Base-by-base conservation (phyloP, 1,140 invertebrate species). In the Macrocentrus cingulum region DNA sequence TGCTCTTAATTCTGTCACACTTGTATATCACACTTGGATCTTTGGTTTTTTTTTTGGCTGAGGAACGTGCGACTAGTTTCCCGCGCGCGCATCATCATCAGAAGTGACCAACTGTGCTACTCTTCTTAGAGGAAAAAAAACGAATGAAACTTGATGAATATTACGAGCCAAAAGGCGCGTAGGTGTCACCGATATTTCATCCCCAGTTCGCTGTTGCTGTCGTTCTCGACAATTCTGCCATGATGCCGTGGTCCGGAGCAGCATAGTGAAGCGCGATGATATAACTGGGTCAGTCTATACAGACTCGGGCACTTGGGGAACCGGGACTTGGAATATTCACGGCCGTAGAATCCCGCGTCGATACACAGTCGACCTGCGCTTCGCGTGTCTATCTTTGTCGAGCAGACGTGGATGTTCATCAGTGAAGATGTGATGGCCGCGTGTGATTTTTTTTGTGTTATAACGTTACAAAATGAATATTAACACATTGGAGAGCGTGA, bases 321-420 rank as follows among this genome's bases (percentile, higher is more conserved):
- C 37, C 39, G 19, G 15, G 25, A 7, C 9, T 41, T 5, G 23
- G n/a, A n/a, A 41, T 58, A 58, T 58, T 51, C 56, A 44, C 48
- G 48, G 56, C 36, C 48, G 56, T 51, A 46, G 44, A 48, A 34
- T 56, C 44, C 9, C 42, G 15, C 53, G 44, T 56, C 54, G 32
- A 56, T 48, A 46, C 46, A 34, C 19, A 8, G 13, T 29, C 39
- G 44, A 56, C 44, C 29, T 56, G 42, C 54, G 29, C 54, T 23
- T 11, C 44, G 7, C 19, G 2, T 46, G 25, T 39, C 13, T 39
- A 39, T 39, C 13, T 39, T 39, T 15, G 13, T 9, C 25, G 9
- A 4, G 11, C 44, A 23, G 2, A 5, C 19, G 8, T 39, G 7
- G 15, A n/a, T n/a, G 39, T 41, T 46, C 11, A 22, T 46, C 22